Conservation (phyloP, 2,888 invertebrate species). For the Platerodrilus igneus region DNA sequence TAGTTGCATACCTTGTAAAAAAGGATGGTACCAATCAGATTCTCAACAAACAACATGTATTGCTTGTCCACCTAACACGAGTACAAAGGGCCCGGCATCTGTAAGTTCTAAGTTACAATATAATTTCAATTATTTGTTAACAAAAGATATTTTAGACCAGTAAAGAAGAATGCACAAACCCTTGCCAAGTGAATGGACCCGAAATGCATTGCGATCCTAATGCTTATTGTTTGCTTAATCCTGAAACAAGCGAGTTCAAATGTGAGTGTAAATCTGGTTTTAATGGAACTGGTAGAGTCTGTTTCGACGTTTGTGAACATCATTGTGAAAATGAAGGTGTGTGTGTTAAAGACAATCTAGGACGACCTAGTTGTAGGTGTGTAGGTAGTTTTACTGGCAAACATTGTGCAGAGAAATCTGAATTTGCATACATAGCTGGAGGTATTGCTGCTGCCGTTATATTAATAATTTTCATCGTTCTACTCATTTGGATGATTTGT, state of each 20-base stretch:
- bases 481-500: constrained; percentile 96
- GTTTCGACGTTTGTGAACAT: constrained; percentile 76
- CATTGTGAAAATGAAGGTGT: constrained; percentile 88
- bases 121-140: not conserved
- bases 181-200: constrained; percentile 77
- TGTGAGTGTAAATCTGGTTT: constrained; percentile 93
- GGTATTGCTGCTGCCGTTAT: constrained; percentile 93
- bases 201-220: constrained; percentile 84
- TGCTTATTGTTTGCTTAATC: constrained; percentile 79
- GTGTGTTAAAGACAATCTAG: constrained; percentile 78
- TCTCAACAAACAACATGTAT: constrained; percentile 83
- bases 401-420: constrained; percentile 86
- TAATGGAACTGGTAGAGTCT: constrained; percentile 79
- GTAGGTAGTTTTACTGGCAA: constrained; percentile 88
- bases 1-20: constrained; percentile 80
- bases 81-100: constrained; percentile 77
- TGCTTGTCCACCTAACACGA: constrained; percentile 85
- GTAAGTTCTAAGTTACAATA: constrained; percentile 52
- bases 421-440: constrained; percentile 91
- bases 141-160: constrained; percentile 55
- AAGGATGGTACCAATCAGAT: constrained; percentile 86
- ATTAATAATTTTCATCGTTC: constrained; percentile 84
- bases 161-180: constrained; percentile 82
- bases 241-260: constrained; percentile 78
- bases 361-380: constrained; percentile 84